phyloP scores from a whole-genome alignment of 2,797 vertebrate species.

The Eidolon dupreanum region DNA sequence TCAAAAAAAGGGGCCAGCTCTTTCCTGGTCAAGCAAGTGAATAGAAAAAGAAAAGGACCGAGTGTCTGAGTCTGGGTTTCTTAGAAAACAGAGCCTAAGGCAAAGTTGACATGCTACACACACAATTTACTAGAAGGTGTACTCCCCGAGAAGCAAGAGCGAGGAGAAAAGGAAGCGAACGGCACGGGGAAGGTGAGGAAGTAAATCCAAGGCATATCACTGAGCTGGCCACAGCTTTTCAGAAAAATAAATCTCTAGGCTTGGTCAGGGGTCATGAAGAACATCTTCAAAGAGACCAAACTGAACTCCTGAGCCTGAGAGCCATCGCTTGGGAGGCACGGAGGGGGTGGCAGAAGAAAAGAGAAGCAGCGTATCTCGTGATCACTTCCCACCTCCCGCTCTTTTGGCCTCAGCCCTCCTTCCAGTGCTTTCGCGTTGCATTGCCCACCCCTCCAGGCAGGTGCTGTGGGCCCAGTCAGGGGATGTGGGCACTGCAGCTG shows the following conservation, averaged over 20 bases:
- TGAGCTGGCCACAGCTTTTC: not conserved
- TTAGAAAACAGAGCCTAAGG: not conserved
- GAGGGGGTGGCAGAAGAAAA: not conserved
- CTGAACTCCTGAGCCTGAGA: not conserved
- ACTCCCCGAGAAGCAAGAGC: not conserved
- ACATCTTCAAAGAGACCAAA: not conserved
- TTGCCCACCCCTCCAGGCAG: not conserved
- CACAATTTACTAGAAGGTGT: not conserved
- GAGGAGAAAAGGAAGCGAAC: not conserved
- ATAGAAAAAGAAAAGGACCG: not conserved
- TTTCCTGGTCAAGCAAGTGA: not conserved
- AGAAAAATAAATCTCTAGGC: not conserved
- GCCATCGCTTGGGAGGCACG: not conserved
- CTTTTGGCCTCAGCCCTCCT: not conserved
- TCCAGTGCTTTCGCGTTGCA: not conserved
- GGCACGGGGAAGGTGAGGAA: no score
- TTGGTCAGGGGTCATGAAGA: not conserved
- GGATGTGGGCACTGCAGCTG: no score
- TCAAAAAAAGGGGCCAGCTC: not conserved
- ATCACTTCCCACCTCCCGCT: not conserved
- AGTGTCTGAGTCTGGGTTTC: not conserved
- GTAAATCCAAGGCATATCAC: not conserved
- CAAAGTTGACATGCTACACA: accelerated
- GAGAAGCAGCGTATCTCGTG: accelerated
- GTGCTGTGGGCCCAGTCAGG: not conserved